phyloP scores from a whole-genome alignment of 2,113 vertebrate genomes.

The Thomomys bottae region DNA sequence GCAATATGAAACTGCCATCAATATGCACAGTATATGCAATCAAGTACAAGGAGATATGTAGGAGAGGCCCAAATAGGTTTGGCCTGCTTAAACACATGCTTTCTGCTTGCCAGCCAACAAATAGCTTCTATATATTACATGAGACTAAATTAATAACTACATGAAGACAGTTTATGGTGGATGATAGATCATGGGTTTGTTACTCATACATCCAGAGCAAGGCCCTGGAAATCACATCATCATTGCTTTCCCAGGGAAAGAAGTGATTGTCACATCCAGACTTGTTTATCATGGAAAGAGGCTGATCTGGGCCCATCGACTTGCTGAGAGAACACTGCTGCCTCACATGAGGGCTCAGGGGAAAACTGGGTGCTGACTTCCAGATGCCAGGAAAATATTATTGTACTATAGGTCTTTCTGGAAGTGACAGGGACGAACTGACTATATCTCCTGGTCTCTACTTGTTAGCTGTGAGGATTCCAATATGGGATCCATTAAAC shows the following conservation, averaged over 20 bases:
- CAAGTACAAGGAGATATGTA: slow-evolving; percentile 53
- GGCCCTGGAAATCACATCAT: slow-evolving; percentile 75
- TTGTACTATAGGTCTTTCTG: not conserved
- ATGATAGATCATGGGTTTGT: slow-evolving; percentile 74
- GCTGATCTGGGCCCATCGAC: not conserved
- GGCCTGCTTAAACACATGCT: slow-evolving; percentile 70
- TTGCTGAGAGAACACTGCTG: not conserved
- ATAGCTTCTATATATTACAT: slow-evolving; percentile 72
- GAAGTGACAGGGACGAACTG: not conserved
- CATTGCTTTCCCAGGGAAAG: slow-evolving; percentile 67
- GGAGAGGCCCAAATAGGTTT: slow-evolving; percentile 65
- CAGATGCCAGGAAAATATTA: not conserved
- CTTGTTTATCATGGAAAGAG: slow-evolving; percentile 65
- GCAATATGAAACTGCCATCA: slow-evolving; percentile 54
- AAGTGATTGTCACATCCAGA: slow-evolving; percentile 71
- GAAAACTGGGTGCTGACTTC: not conserved
- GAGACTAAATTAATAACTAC: slow-evolving; percentile 74
- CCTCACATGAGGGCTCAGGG: not conserved
- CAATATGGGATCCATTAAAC: not conserved
- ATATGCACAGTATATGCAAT: slow-evolving; percentile 55
- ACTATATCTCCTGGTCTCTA: not conserved
- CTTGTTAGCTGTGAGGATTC: not conserved
- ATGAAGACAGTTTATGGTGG: slow-evolving; percentile 68
- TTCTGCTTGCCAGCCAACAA: slow-evolving; percentile 69
- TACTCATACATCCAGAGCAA: slow-evolving; percentile 71